phyloP scores from a whole-genome alignment of 2,797 vertebrate species.

The Ataeniobius toweri region DNA sequence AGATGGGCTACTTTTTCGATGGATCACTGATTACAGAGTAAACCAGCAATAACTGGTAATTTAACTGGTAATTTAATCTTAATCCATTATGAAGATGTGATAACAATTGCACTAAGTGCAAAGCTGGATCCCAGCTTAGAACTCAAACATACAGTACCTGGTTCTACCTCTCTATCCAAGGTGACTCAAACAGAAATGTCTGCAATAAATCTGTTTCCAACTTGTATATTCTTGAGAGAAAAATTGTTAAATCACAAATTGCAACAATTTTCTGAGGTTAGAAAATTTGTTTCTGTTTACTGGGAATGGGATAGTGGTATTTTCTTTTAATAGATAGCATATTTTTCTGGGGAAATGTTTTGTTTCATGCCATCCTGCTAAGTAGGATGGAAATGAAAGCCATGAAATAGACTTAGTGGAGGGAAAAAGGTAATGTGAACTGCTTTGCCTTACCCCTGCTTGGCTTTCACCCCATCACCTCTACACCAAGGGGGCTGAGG shows the following conservation, averaged over 20 bases:
- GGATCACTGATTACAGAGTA: too few relatives aligned
- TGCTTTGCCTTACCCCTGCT: conserved; percentile 55
- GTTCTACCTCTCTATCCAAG: conserved; percentile 39
- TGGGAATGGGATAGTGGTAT: conserved; percentile 34
- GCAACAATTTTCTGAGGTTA: conserved; percentile 17
- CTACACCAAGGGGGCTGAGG: conserved; percentile 70
- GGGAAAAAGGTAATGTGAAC: conserved; percentile 61
- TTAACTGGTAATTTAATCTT: too few relatives aligned
- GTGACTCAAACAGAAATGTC: conserved; percentile 41
- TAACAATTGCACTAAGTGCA: conserved; percentile 39
- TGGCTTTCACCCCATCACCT: conserved; percentile 74
- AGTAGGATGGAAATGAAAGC: conserved; percentile 76
- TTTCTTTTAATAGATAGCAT: conserved; percentile 57
- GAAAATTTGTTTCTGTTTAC: conserved; percentile 35
- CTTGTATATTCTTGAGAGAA: conserved; percentile 24
- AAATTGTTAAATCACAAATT: conserved; percentile 41
- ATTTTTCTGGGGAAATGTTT: conserved; percentile 68
- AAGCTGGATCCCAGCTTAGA: conserved; percentile 13
- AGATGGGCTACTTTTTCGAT: too few relatives aligned
- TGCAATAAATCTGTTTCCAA: conserved; percentile 19
- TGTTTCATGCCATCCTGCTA: conserved; percentile 76
- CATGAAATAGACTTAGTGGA: conserved; percentile 81
- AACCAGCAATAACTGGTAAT: too few relatives aligned
- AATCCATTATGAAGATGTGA: conserved; percentile 35
- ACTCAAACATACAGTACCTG: conserved; percentile 21